Evolutionary conservation across 2,888 invertebrate genomes (phyloP).

Genomic region (Tethea ocularis): DNA sequence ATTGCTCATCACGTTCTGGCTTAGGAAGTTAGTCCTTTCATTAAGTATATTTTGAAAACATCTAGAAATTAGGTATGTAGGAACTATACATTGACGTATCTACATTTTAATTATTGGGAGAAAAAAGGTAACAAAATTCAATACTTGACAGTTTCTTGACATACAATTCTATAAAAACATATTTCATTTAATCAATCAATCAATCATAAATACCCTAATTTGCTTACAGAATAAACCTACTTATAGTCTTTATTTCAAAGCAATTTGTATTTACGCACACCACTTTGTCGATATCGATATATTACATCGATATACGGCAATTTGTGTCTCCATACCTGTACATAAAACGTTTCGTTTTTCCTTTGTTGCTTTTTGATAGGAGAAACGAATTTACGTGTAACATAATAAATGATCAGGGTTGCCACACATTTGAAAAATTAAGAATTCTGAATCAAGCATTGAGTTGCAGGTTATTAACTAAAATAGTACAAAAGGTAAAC

Average conservation of each 20-base stretch:
- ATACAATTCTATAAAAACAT: too few species aligned
- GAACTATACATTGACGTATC: too few species aligned
- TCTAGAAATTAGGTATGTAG: too few species aligned
- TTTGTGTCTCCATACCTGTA: constrained; percentile 18
- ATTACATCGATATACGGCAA: background rate
- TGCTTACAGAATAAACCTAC: background rate
- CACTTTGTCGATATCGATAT: background rate
- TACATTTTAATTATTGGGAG: too few species aligned
- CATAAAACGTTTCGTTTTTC: constrained; percentile 30
- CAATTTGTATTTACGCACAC: background rate
- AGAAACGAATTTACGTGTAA: constrained; percentile 55
- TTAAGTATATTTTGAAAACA: too few species aligned
- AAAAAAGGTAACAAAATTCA: too few species aligned
- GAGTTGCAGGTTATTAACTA: background rate
- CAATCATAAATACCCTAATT: background rate
- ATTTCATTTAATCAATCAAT: too few species aligned
- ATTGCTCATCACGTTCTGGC: too few species aligned
- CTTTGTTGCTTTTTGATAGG: constrained; percentile 64
- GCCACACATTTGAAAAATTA: background rate
- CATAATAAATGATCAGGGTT: constrained; percentile 51
- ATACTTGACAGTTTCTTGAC: too few species aligned
- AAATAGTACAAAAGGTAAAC: too few species aligned
- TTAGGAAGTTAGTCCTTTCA: too few species aligned
- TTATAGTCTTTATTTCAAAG: background rate
- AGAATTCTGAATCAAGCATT: background rate